Evolutionary conservation across 92 coral and sea anemone genomes (phyloP).

Genomic region (Palythoa grandiflora): DNA sequence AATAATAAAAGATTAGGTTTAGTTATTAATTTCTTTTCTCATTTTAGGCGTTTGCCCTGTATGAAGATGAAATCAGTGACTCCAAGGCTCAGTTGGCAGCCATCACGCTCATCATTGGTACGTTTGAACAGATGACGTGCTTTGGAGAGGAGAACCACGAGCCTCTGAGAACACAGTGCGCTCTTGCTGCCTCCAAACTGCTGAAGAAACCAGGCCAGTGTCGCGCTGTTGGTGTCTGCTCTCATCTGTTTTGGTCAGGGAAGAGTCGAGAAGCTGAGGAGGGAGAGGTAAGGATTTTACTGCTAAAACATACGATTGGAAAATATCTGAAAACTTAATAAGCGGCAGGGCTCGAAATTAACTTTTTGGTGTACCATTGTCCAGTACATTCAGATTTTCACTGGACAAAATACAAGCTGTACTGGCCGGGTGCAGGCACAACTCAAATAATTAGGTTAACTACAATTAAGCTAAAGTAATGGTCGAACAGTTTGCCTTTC

Average conservation of each 20-base stretch:
- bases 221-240: constrained; percentile 97
- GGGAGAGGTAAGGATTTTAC: constrained; percentile 80
- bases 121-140: constrained; percentile 98
- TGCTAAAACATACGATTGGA: no score
- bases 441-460: no score
- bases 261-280: constrained; percentile 92
- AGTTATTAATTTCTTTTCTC: not conserved
- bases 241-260: constrained; percentile 99
- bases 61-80: constrained; percentile 99
- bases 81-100: constrained; percentile 98
- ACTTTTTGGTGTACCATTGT: no score
- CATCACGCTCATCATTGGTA: constrained; percentile 96
- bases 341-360: no score
- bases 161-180: constrained; percentile 97
- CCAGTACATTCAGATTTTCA: no score
- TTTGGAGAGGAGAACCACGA: constrained; percentile 99
- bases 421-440: no score
- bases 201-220: constrained; percentile 99
- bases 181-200: constrained; percentile 96
- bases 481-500: no score
- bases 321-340: no score
- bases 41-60: constrained; percentile 96
- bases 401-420: no score
- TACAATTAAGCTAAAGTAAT: no score
- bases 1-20: not conserved